Evolutionary conservation across 1,140 invertebrate species (phyloP), one percentile per base, ranked within the genome.

Genomic region (Physella acuta): DNA sequence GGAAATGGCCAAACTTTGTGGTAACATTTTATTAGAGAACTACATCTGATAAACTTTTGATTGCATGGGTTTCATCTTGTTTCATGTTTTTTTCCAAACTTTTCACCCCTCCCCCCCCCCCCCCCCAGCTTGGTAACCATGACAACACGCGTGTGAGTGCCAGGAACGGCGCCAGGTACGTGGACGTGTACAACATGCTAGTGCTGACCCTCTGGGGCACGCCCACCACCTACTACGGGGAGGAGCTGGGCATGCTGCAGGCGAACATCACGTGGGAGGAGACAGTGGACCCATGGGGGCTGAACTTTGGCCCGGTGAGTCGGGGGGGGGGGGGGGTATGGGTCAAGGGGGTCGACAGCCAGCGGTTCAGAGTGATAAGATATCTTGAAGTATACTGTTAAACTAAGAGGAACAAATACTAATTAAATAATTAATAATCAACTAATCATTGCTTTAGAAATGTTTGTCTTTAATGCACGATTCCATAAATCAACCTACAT

Each of bases 231-330:
- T 84, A 84, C 71, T 81, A 83, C 67, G 83, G 83, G 0, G 83
- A 84, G 34, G 83, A 84, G 64, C 75, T 84, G 17, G 82, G 79
- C 34, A 79, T 83, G 79, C 31, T 51, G 31, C 69, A 79, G 33
- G 71, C 78, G 17, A 34, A 71, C 28, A 72, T 79, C 52, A 49
- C 73, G 20, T 77, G 66, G 30, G 55, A 73, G 1, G 74, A 79
- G 39, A 75, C 75, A 1, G 65, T 75, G 51, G 80, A 81, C 33
- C 77, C 76, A 0, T 71, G 58, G n/a, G 73, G 78, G 3, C 55
- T 64, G 28, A 70, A 73, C 26, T 72, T 70, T 63, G 72, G 75
- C 33, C 63, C 76, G 34, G 74, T 74, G 49, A 62, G 70, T 64
- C 39, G 20, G 20, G 20, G 8, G 8, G 8, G 8, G 39, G 8